Percentiles rank a stretch among this genome's conserved stretches.
Evolutionary conservation across 2,797 vertebrate species (phyloP).

Genomic region (Florisuga fusca): DNA sequence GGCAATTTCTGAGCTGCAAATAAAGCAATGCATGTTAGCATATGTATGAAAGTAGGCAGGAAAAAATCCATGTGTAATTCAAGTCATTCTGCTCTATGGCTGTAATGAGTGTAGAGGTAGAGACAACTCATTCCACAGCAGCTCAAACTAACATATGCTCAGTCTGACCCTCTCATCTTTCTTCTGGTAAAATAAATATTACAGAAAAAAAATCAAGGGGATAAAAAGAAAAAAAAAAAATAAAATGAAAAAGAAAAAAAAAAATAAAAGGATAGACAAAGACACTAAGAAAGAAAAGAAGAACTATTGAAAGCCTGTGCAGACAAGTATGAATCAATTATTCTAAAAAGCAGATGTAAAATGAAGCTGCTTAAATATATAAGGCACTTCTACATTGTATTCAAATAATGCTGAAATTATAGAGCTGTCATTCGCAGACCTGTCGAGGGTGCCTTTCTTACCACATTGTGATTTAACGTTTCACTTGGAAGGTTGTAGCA

Average conservation of each 20-base stretch:
- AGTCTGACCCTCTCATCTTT: background rate
- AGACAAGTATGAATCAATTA: conserved; percentile 76
- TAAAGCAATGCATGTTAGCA: background rate
- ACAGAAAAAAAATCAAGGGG: background rate
- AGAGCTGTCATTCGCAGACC: conserved; percentile 73
- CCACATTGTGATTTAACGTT: conserved; percentile 51
- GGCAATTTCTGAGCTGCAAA: background rate
- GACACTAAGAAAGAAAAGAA: conserved; percentile 57
- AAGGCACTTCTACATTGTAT: conserved; percentile 74
- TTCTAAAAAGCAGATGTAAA: conserved; percentile 74
- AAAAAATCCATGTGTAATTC: background rate
- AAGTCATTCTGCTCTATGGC: background rate
- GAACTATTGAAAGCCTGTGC: conserved; percentile 67
- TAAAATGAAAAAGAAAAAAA: background rate
- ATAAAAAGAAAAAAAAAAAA: background rate
- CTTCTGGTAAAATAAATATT: conserved; percentile 8
- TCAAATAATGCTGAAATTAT: conserved; percentile 77
- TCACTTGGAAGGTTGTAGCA: conserved; percentile 52
- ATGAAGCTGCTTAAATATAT: conserved; percentile 67
- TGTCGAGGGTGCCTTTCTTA: conserved; percentile 63
- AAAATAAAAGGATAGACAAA: conserved; percentile 52
- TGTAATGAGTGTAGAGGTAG: background rate
- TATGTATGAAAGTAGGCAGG: background rate
- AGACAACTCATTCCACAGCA: background rate
- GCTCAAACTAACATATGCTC: background rate